These are phyloP conservation scores for Chloroceryle inda DNA, from an alignment of 2,797 vertebrate genomes.

Conservation along the genomic window DNA sequence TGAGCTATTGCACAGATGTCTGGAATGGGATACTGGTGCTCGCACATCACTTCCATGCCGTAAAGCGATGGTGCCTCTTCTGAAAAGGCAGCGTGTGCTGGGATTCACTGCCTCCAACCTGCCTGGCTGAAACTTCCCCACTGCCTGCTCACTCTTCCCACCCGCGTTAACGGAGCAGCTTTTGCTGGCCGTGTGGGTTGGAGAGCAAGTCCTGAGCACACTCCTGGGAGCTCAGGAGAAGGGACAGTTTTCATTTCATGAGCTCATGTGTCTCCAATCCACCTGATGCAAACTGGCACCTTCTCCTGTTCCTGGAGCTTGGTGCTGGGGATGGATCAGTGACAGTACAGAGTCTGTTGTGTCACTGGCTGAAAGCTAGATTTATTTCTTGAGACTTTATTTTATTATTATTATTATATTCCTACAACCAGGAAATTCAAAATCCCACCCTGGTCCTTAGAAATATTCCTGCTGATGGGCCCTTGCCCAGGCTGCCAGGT, in stretches of 20 bases:
- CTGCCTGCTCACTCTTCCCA: background rate
- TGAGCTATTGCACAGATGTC: background rate
- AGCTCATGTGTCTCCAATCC: background rate
- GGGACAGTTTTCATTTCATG: too few relatives aligned
- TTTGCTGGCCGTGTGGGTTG: background rate
- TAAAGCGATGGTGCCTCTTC: background rate
- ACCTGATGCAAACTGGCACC: background rate
- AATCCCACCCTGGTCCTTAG: background rate
- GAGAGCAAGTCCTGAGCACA: background rate
- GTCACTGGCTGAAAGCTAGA: background rate
- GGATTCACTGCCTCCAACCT: background rate
- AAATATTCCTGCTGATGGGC: too few relatives aligned
- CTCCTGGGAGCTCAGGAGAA: too few relatives aligned
- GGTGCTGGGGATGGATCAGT: background rate
- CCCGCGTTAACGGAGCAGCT: background rate
- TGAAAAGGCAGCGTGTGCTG: accelerated
- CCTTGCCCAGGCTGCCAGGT: background rate
- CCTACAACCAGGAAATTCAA: background rate
- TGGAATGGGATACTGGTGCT: background rate
- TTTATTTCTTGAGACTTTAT: background rate
- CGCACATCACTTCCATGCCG: accelerated
- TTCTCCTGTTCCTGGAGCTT: background rate
- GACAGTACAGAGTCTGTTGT: background rate
- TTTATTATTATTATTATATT: background rate
- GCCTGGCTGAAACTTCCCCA: background rate